phyloP scores from a whole-genome alignment of 2,797 vertebrate genomes.

The Knipowitschia caucasica region DNA sequence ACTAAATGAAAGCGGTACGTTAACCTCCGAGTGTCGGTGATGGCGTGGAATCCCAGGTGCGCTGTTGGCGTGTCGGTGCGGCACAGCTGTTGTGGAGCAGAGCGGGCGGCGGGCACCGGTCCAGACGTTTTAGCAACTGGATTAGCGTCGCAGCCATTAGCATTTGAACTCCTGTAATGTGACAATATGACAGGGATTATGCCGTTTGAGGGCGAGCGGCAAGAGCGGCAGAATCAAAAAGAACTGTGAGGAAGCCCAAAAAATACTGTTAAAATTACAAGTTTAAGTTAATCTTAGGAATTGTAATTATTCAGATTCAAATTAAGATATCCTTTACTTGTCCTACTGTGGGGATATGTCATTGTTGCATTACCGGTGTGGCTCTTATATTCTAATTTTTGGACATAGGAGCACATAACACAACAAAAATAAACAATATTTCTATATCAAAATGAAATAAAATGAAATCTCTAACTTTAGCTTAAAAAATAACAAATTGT shows the following conservation, averaged over 20 bases:
- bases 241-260: constrained; percentile 16
- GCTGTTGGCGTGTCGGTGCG: constrained; percentile 51
- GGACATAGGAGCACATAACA: no score
- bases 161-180: constrained; percentile 75
- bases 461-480: no score
- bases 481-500: no score
- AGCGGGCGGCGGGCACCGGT: constrained; percentile 46
- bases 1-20: constrained; percentile 8
- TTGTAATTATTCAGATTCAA: no score
- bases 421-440: no score
- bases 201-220: constrained; percentile 51
- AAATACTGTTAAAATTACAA: no score
- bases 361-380: no score
- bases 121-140: constrained; percentile 68
- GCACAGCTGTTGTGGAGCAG: constrained; percentile 60
- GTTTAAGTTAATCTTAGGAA: no score
- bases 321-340: no score
- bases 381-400: no score
- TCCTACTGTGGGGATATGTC: no score
- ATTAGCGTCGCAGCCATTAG: constrained; percentile 71
- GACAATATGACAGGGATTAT: constrained; percentile 76
- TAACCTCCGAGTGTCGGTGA: neutral
- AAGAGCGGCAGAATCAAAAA: constrained; percentile 22
- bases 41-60: constrained; percentile 32
- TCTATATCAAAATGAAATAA: no score